Evolutionary conservation across 2,888 invertebrate species (phyloP).

Genomic region (Apamea monoglypha): DNA sequence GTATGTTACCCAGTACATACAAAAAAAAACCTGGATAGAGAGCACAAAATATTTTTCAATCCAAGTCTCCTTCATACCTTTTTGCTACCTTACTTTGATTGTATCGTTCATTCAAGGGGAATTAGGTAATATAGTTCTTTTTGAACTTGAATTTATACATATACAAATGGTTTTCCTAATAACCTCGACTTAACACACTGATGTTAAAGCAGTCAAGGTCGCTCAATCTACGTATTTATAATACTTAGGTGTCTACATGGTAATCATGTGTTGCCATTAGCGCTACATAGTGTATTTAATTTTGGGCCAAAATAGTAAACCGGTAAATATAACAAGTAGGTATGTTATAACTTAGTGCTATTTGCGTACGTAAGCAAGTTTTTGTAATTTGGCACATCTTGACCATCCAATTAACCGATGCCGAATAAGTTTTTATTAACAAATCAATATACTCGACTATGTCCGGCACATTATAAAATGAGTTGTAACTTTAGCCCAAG

Average conservation of each 20-base stretch:
- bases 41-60: constrained; percentile 34
- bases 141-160: constrained; percentile 27
- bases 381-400: constrained; percentile 19
- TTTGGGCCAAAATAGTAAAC: constrained; percentile 6
- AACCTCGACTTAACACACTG: constrained; percentile 46
- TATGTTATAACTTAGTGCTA: not conserved
- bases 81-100: constrained; percentile 17
- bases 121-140: constrained; percentile 21
- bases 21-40: constrained; percentile 13
- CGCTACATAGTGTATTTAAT: constrained; percentile 12
- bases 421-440: not conserved
- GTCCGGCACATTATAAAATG: not conserved
- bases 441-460: not conserved
- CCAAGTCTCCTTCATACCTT: constrained; percentile 11
- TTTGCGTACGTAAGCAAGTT: constrained; percentile 2
- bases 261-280: constrained; percentile 19
- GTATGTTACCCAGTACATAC: not conserved
- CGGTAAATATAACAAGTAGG: not conserved
- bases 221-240: constrained; percentile 23
- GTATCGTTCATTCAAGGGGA: constrained; percentile 13
- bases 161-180: constrained; percentile 22
- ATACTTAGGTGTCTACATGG: constrained; percentile 11
- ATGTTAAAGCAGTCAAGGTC: constrained; percentile 42
- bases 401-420: not conserved
- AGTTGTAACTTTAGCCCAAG: not conserved